Conservation (phyloP, 2,797 vertebrate species). For the Chaunax sp. region DNA sequence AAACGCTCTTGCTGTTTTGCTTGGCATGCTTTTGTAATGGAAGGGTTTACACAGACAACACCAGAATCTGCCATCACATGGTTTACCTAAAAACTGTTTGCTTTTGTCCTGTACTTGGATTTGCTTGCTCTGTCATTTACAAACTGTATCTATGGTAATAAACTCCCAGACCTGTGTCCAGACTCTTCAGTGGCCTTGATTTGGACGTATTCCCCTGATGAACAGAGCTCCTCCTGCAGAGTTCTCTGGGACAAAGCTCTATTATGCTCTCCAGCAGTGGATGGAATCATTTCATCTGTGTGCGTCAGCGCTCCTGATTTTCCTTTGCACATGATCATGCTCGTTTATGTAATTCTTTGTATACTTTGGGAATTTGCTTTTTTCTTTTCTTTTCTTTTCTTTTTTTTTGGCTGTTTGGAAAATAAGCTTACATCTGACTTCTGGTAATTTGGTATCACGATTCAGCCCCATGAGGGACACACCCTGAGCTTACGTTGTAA, state of each 20-base stretch:
- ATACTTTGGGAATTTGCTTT: conserved; percentile 53
- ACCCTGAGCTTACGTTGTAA: conserved; percentile 14
- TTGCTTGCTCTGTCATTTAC: conserved; percentile 5
- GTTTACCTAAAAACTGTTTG: conserved; percentile 1
- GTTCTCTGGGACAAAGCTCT: conserved; percentile 66
- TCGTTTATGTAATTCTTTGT: conserved; percentile 59
- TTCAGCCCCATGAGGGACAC: conserved; percentile 20
- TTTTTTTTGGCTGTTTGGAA: conserved; percentile 23
- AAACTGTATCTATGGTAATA: conserved; percentile 42
- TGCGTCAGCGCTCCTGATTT: conserved; percentile 62
- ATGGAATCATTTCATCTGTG: conserved; percentile 65
- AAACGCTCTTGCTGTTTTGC: conserved; percentile 10
- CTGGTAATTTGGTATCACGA: conserved; percentile 15
- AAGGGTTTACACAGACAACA: background rate
- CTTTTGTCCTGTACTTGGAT: background rate
- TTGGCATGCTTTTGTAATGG: conserved; percentile 20
- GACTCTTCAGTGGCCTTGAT: conserved; percentile 35
- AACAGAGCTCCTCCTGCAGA: conserved; percentile 47
- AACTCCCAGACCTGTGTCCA: conserved; percentile 36
- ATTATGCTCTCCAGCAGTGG: conserved; percentile 55
- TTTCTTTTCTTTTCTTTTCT: too few relatives aligned
- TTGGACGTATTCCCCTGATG: conserved; percentile 19
- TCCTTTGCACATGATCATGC: conserved; percentile 41
- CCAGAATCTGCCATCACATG: conserved; percentile 9
- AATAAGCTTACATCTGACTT: conserved; percentile 37